A percentile compares a stretch with the other conserved stretches of the same genome.
Evolutionary conservation across 2,113 vertebrate species (phyloP).

Genomic region (Menidia beryllina): DNA sequence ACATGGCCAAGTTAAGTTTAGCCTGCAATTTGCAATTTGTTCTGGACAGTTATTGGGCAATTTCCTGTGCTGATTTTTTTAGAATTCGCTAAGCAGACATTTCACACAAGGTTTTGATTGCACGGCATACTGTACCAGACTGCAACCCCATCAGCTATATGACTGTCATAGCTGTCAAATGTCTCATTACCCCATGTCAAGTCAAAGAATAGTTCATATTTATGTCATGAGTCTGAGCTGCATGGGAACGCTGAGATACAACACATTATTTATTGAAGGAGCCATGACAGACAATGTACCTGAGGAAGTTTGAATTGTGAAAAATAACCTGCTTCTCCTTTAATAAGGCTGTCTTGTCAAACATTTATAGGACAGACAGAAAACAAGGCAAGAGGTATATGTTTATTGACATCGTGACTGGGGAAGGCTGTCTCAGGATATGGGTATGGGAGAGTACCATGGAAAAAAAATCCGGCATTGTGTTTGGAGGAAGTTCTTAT

Average conservation of each 20-base stretch:
- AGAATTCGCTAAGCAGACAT: slow-evolving; percentile 28
- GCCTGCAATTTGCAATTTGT: slow-evolving; percentile 11
- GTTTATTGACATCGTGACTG: slow-evolving; percentile 67
- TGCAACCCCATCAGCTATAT: slow-evolving; percentile 59
- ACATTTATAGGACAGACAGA: slow-evolving; percentile 73
- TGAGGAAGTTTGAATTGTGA: slow-evolving; percentile 64
- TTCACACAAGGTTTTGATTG: slow-evolving; percentile 57
- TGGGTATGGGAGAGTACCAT: slow-evolving; percentile 45
- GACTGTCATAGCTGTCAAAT: slow-evolving; percentile 71
- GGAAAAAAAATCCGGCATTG: slow-evolving; percentile 59
- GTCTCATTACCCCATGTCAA: slow-evolving; percentile 74
- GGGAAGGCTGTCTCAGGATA: slow-evolving; percentile 71
- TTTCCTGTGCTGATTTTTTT: slow-evolving; percentile 34
- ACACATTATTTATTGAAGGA: slow-evolving; percentile 74
- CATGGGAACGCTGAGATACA: slow-evolving; percentile 54
- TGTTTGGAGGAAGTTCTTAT: slow-evolving; percentile 77
- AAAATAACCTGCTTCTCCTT: slow-evolving; percentile 63
- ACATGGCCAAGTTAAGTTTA: slow-evolving; percentile 9
- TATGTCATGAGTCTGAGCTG: slow-evolving; percentile 61
- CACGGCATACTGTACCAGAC: slow-evolving; percentile 45
- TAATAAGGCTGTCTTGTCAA: slow-evolving; percentile 78
- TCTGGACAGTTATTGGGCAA: slow-evolving; percentile 41
- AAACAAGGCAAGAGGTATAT: slow-evolving; percentile 62
- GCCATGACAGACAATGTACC: slow-evolving; percentile 70
- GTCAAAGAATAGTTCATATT: slow-evolving; percentile 75